A percentile compares a stretch with the other conserved stretches of the same genome.
Conservation (phyloP, 2,888 invertebrate genomes). For the Volucella bombylans region DNA sequence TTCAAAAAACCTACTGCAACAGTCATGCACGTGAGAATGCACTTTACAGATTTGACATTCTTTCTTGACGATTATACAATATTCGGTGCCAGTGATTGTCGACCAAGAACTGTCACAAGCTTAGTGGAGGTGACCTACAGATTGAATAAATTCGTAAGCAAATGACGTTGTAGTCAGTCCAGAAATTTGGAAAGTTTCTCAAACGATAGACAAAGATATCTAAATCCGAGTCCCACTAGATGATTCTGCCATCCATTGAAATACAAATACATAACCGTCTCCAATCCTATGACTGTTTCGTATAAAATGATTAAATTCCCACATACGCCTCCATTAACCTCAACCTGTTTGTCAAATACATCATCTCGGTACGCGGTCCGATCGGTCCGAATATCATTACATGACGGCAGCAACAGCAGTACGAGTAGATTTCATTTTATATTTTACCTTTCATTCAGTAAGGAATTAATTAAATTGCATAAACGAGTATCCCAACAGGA, state of each 20-base stretch:
- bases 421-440: constrained; percentile 6
- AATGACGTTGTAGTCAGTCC: too few relatives aligned
- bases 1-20: too few relatives aligned
- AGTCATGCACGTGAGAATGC: too few relatives aligned
- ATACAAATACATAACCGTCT: not conserved
- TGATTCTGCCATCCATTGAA: not conserved
- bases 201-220: too few relatives aligned
- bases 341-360: constrained; percentile 53
- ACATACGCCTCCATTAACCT: constrained; percentile 48
- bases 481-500: constrained; percentile 64
- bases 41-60: too few relatives aligned
- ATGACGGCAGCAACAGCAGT: not conserved
- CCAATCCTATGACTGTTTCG: constrained; percentile 4
- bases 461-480: constrained; percentile 60
- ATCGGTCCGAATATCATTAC: constrained; percentile 48
- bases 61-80: too few relatives aligned
- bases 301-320: constrained; percentile 49
- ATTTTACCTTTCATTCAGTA: constrained; percentile 17
- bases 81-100: too few relatives aligned
- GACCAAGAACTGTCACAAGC: too few relatives aligned
- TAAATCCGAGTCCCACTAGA: too few relatives aligned
- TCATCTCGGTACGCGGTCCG: constrained; percentile 40
- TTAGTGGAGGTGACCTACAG: too few relatives aligned
- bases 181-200: too few relatives aligned
- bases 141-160: too few relatives aligned